Evolutionary conservation across 2,113 vertebrate species (phyloP).

Genomic region (Ivindomyrus marchei): DNA sequence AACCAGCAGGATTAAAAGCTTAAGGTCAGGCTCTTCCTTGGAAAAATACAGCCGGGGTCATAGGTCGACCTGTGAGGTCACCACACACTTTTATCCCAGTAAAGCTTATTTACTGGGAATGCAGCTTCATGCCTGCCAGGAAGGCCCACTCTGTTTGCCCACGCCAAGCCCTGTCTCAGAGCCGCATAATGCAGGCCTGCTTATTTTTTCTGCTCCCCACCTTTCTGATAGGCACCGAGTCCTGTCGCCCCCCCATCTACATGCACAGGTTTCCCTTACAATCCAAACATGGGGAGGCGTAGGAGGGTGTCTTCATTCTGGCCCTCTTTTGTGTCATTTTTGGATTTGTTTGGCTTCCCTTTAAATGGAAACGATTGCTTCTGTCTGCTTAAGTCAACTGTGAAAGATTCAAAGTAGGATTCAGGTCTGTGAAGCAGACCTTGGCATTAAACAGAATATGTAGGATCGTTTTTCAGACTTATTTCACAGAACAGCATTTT

Average conservation of each 20-base stretch:
- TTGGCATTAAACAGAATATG: background rate
- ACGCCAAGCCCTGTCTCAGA: constrained; percentile 56
- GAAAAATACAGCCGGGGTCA: constrained; percentile 57
- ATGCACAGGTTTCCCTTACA: constrained; percentile 41
- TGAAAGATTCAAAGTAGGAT: background rate
- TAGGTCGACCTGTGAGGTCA: constrained; percentile 49
- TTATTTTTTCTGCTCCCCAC: constrained; percentile 55
- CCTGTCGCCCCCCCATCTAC: constrained; percentile 53
- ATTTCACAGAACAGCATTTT: constrained; percentile 15
- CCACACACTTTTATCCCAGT: constrained; percentile 50
- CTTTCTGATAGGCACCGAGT: constrained; percentile 58
- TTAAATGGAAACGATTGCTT: constrained; percentile 1
- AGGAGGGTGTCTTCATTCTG: background rate
- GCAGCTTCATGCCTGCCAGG: constrained; percentile 44
- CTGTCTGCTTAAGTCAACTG: background rate
- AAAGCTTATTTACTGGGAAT: constrained; percentile 45
- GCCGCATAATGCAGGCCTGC: constrained; percentile 41
- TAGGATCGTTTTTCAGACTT: constrained; percentile 8
- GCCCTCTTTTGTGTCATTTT: background rate
- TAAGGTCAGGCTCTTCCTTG: constrained; percentile 47
- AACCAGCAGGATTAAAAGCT: constrained; percentile 47
- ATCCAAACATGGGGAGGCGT: background rate
- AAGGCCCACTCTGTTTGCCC: constrained; percentile 63
- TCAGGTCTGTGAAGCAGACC: background rate
- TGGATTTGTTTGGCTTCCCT: background rate